phyloP scores from a whole-genome alignment of 2,113 vertebrate genomes.

The Alligator sinensis region DNA sequence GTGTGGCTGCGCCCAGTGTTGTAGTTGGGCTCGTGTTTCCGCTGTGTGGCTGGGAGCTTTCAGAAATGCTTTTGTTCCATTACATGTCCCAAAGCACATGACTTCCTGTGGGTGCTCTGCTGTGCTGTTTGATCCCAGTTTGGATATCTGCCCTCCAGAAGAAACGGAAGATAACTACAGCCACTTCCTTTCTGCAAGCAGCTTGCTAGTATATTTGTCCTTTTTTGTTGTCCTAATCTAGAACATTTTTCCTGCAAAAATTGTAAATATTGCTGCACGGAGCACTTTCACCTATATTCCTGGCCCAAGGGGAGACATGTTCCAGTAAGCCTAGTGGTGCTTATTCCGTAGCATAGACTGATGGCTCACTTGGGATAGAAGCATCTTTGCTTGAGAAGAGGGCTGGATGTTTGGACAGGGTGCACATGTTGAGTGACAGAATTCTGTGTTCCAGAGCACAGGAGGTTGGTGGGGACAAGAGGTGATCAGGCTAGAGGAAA shows the following conservation, averaged over 20 bases:
- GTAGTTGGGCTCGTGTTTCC: fast-evolving
- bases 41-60: neutral
- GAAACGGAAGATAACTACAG: constrained; percentile 20
- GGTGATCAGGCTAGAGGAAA: fast-evolving
- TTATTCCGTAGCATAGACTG: neutral
- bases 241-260: neutral
- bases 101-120: constrained; percentile 11
- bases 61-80: neutral
- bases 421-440: too few species aligned
- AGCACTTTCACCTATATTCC: fast-evolving
- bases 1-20: neutral
- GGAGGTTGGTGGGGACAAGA: neutral
- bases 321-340: neutral
- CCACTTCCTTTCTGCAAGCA: constrained; percentile 28
- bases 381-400: fast-evolving
- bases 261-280: neutral
- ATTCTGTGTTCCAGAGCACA: neutral
- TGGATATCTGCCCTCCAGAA: neutral
- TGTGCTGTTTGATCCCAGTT: fast-evolving
- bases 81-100: fast-evolving
- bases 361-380: neutral
- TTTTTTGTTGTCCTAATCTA: constrained; percentile 40
- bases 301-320: neutral
- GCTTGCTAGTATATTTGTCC: neutral
- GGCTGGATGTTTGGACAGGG: fast-evolving